These are phyloP conservation scores for Boloria euphrosyne DNA, from an alignment of 2,888 invertebrate genomes.

Conservation along the genomic window DNA sequence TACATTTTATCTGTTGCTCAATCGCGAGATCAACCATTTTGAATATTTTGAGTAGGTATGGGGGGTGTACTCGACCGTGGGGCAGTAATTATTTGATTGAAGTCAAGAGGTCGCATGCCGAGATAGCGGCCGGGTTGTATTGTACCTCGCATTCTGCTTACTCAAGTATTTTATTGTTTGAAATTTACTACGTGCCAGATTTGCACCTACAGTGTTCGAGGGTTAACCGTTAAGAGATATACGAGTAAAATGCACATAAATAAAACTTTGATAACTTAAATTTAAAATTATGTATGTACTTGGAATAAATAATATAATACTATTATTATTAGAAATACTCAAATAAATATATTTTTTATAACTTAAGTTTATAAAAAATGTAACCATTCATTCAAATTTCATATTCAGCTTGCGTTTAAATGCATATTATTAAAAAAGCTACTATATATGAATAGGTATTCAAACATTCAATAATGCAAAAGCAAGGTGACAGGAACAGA, in stretches of 20 bases:
- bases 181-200: constrained; percentile 63
- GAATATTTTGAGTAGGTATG: constrained; percentile 66
- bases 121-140: constrained; percentile 68
- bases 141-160: constrained; percentile 55
- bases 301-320: neutral
- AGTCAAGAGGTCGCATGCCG: constrained; percentile 80
- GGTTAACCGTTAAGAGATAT: constrained; percentile 64
- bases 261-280: constrained; percentile 10
- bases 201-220: constrained; percentile 73
- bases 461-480: constrained; percentile 54
- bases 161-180: constrained; percentile 63
- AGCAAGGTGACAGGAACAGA: constrained; percentile 75
- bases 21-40: constrained; percentile 73
- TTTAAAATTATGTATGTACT: neutral
- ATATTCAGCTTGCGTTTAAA: constrained; percentile 64
- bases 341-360: neutral
- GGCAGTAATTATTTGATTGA: constrained; percentile 82
- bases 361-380: constrained; percentile 1
- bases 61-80: constrained; percentile 75
- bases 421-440: constrained; percentile 68
- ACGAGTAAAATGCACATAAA: constrained; percentile 41
- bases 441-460: constrained; percentile 36
- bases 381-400: constrained; percentile 8
- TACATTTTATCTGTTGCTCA: constrained; percentile 67
- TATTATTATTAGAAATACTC: neutral